Conservation (phyloP, 2,113 vertebrate genomes). For the Xenus cinereus region DNA sequence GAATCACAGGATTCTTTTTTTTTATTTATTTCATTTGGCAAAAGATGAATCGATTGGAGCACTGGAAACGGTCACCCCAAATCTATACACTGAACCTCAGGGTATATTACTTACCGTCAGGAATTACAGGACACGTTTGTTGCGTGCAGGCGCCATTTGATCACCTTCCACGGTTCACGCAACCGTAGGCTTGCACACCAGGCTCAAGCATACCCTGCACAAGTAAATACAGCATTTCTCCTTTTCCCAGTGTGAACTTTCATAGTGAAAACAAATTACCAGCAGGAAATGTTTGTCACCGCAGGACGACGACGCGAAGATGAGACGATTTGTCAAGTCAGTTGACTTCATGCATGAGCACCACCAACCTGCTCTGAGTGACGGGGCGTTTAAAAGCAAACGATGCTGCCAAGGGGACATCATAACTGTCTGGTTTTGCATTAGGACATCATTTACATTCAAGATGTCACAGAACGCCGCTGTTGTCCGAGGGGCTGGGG, state of each 20-base stretch:
- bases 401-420: not conserved
- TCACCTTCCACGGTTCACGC: accelerated
- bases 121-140: not conserved
- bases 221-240: accelerated
- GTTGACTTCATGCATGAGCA: not conserved
- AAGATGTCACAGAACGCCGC: not conserved
- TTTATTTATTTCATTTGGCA: not conserved
- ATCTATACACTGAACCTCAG: not conserved
- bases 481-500: accelerated
- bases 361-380: not conserved
- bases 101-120: not conserved
- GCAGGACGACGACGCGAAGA: not conserved
- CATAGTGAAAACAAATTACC: not conserved
- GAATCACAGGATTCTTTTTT: not conserved
- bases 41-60: not conserved
- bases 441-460: not conserved
- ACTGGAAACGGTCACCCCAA: not conserved
- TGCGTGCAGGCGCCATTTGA: not conserved
- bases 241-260: not conserved
- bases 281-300: not conserved
- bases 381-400: not conserved
- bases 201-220: accelerated
- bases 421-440: not conserved
- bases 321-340: not conserved
- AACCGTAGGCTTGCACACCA: accelerated